phyloP scores from a whole-genome alignment of 2,888 invertebrate genomes.

The Synergus gifuensis region DNA sequence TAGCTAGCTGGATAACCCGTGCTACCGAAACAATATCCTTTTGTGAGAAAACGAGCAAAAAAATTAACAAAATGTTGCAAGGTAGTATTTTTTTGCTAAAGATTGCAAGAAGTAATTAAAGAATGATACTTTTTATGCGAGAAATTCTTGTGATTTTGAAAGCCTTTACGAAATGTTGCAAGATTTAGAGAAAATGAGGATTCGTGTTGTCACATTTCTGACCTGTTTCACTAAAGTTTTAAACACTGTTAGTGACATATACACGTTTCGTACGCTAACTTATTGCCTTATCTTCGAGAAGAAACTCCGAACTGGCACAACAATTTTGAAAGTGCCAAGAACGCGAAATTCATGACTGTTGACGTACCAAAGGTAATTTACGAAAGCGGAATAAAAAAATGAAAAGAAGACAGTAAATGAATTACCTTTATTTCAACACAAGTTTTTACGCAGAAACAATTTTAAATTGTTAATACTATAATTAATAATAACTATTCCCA shows the following conservation, averaged over 20 bases:
- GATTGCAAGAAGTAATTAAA: neutral
- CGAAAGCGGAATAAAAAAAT: too few relatives aligned
- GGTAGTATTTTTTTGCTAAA: too few relatives aligned
- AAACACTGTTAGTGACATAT: constrained; percentile 17
- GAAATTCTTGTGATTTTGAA: neutral
- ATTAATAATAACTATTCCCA: neutral
- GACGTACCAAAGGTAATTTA: neutral
- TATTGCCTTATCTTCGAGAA: constrained; percentile 12
- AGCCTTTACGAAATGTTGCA: constrained; percentile 10
- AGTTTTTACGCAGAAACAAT: too few relatives aligned
- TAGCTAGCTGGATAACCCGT: constrained; percentile 32
- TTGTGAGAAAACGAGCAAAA: neutral
- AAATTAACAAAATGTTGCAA: neutral
- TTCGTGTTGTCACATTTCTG: constrained; percentile 20
- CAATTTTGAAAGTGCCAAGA: neutral
- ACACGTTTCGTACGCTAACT: constrained; percentile 16
- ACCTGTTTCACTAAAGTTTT: constrained; percentile 21
- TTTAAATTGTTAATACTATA: too few relatives aligned
- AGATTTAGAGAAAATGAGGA: neutral
- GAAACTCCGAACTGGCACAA: neutral
- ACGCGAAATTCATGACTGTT: constrained; percentile 9
- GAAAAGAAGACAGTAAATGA: too few relatives aligned
- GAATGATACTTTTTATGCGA: neutral
- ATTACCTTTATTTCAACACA: too few relatives aligned
- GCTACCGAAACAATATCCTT: constrained; percentile 18